Base-by-base conservation (phyloP, 2,888 invertebrate genomes). In the Chesias legatella region DNA sequence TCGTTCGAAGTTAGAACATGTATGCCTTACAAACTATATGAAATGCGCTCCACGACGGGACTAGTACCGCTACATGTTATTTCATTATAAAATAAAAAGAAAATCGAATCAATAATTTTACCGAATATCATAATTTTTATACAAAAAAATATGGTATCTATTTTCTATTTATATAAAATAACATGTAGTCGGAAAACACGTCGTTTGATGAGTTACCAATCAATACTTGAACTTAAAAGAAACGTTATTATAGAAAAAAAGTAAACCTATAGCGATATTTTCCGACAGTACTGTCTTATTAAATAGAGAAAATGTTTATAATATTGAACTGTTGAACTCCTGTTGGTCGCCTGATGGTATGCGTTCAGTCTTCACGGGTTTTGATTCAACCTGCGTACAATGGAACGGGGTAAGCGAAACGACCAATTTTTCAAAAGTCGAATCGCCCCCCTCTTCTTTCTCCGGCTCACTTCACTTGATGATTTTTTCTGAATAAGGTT, bases 321-420 rank as follows among this genome's bases (percentile, higher is more conserved):
- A 29, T 31, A 7, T 36, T 45, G 44, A 40, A 45, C 36, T 44
- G 31, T 34, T 35, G 23, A 32, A 22, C 26, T 17, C 5, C 13
- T 17, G 45, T 34, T 40, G 45, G 28, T 41, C 40, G 38, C 38
- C 34, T 43, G 43, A 22, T 25, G 50, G 29, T 54, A 50, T n/a
- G n/a, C n/a, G n/a, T 47, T 55, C 51, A 46, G 33, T 46, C 51
- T 72, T 85, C 81, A 88, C 48, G 86, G 88, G 59, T 86, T 88
- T 61, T 88, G 88, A 76, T 88, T 88, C 73, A 88, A 88, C 88
- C 88, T 88, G 88, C 80, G 79, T 80, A 83, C 69, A 86, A 85
- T 73, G 80, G 74, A 83, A 84, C 71, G 80, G 45, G 78, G 80
- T 85, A 70, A 85, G 82, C 84, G 84, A 80, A 53, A 69, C 82